Percentiles rank a stretch among this genome's conserved stretches.
Evolutionary conservation across 92 coral and sea anemone genomes (phyloP).

Genomic region (Phenganax marumi): DNA sequence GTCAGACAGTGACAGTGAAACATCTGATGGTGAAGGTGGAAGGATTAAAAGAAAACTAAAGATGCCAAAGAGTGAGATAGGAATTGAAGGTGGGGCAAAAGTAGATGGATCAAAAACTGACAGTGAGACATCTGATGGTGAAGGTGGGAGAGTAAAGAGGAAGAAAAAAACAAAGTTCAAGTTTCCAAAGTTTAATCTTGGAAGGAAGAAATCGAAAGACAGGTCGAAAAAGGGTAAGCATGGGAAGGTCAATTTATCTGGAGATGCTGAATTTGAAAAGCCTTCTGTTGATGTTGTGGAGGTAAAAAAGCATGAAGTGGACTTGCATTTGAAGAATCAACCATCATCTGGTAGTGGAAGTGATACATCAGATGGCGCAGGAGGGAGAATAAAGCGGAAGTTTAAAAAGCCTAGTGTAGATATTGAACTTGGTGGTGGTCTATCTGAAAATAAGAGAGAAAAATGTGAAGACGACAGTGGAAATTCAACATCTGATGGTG

Average conservation of each 20-base stretch:
- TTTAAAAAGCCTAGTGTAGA: constrained; percentile 14
- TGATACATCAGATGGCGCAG: constrained; percentile 42
- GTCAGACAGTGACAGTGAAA: constrained; percentile 21
- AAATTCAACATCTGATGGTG: constrained; percentile 36
- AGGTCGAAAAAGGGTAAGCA: not conserved
- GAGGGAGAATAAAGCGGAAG: constrained; percentile 35
- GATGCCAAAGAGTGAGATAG: constrained; percentile 6
- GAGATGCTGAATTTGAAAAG: not conserved
- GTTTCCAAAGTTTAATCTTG: not conserved
- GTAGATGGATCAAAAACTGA: not conserved
- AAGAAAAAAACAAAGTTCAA: not conserved
- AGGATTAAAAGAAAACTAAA: constrained; percentile 20
- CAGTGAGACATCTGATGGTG: constrained; percentile 24
- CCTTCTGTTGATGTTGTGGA: constrained; percentile 18
- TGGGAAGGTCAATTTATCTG: too few species aligned
- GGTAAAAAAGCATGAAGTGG: not conserved
- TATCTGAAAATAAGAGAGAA: not conserved
- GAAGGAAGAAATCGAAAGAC: not conserved
- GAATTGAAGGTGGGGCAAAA: not conserved
- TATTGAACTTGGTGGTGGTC: not conserved
- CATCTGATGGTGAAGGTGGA: constrained; percentile 23
- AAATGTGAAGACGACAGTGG: constrained; percentile 19
- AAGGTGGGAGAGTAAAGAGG: constrained; percentile 4
- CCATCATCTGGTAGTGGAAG: constrained; percentile 19
- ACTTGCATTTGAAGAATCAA: not conserved